phyloP scores from a whole-genome alignment of 2,888 invertebrate species.

The Bembecia ichneumoniformis region DNA sequence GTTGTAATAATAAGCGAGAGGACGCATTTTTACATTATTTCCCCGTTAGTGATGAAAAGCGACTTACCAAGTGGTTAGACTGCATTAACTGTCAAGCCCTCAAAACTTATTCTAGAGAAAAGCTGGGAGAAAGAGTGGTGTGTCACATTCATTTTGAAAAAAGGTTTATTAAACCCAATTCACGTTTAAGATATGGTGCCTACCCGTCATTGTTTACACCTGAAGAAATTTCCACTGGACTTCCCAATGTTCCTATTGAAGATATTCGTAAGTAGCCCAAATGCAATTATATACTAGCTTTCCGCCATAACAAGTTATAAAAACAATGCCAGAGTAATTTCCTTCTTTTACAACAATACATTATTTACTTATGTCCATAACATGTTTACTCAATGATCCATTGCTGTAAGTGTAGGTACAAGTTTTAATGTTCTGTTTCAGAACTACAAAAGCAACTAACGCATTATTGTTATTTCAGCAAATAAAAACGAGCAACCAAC shows the following conservation, averaged over 20 bases:
- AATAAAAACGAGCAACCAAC: background rate
- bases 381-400: background rate
- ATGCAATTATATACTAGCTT: background rate
- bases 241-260: background rate
- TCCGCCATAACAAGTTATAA: background rate
- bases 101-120: no score
- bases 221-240: conserved; percentile 5
- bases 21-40: no score
- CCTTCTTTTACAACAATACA: background rate
- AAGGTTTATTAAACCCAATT: no score
- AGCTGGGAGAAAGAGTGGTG: no score
- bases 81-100: no score
- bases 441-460: background rate
- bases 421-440: background rate
- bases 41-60: no score
- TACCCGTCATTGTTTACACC: no score
- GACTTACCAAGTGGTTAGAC: no score
- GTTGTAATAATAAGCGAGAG: no score
- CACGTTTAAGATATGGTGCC: no score
- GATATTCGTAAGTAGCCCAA: background rate
- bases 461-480: background rate
- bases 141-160: no score
- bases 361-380: background rate
- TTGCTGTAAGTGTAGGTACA: background rate
- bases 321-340: background rate